Evolutionary conservation across 2,888 invertebrate genomes (phyloP).

Genomic region (Malthinus seriepunctatus): DNA sequence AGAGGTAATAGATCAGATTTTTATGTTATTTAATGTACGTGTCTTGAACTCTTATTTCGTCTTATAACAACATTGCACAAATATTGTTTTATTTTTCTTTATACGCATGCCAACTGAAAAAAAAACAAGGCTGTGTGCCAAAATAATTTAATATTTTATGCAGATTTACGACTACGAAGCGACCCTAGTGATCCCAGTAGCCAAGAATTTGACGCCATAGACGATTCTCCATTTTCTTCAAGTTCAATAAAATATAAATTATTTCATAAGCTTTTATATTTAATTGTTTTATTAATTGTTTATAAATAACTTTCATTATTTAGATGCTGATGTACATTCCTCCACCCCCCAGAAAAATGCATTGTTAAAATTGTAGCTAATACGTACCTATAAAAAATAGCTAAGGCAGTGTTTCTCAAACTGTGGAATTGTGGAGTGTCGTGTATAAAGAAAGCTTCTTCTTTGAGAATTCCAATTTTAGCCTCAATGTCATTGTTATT

Average conservation of each 20-base stretch:
- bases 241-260: slow-evolving; percentile 20
- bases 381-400: too few species aligned
- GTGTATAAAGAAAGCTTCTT: too few species aligned
- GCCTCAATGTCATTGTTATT: too few species aligned
- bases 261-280: slow-evolving; percentile 10
- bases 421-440: too few species aligned
- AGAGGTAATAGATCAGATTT: slow-evolving; percentile 39
- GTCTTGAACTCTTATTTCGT: slow-evolving; percentile 7
- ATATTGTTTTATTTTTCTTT: slow-evolving; percentile 18
- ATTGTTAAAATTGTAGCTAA: too few species aligned
- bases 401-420: too few species aligned
- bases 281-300: slow-evolving; percentile 14
- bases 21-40: slow-evolving; percentile 13
- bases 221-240: slow-evolving; percentile 37
- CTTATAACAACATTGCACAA: slow-evolving; percentile 14
- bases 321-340: neutral
- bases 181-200: slow-evolving; percentile 44
- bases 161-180: slow-evolving; percentile 48
- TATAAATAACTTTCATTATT: slow-evolving; percentile 11
- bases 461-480: too few species aligned
- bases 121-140: slow-evolving; percentile 22
- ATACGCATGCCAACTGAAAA: slow-evolving; percentile 25
- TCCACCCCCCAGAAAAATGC: too few species aligned
- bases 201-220: slow-evolving; percentile 40
- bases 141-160: slow-evolving; percentile 35